Conservation (phyloP, 2,797 vertebrate genomes). For the Platyrinchus mystaceus region DNA sequence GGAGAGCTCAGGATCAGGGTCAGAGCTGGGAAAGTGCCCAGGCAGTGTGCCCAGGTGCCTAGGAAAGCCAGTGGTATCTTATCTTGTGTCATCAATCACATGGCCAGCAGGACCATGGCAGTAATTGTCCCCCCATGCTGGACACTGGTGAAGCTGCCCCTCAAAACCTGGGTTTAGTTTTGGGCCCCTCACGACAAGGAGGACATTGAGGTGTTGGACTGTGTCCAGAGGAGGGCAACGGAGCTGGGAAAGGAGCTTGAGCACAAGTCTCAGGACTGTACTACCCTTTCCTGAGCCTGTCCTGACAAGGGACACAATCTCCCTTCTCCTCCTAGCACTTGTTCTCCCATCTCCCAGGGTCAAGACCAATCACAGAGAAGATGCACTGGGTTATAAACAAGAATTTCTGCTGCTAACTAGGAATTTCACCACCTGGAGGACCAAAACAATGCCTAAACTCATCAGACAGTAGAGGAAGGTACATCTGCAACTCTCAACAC, state of each 20-base stretch:
- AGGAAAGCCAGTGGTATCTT: background rate
- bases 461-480: background rate
- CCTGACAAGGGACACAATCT: background rate
- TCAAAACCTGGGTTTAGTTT: background rate
- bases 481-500: background rate
- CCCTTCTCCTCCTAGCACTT: background rate
- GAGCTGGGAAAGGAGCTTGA: background rate
- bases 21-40: background rate
- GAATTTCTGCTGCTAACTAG: background rate
- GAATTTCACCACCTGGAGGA: background rate
- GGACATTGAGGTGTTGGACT: background rate
- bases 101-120: background rate
- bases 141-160: background rate
- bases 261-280: background rate
- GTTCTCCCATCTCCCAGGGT: background rate
- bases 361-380: background rate
- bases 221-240: background rate
- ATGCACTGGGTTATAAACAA: background rate
- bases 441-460: background rate
- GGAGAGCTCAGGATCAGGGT: background rate
- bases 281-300: background rate
- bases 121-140: background rate
- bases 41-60: background rate
- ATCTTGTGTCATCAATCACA: fast-evolving
- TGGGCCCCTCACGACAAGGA: background rate